These are phyloP conservation scores for Pipra filicauda DNA, from an alignment of 2,113 vertebrate genomes.

Conservation along the genomic window DNA sequence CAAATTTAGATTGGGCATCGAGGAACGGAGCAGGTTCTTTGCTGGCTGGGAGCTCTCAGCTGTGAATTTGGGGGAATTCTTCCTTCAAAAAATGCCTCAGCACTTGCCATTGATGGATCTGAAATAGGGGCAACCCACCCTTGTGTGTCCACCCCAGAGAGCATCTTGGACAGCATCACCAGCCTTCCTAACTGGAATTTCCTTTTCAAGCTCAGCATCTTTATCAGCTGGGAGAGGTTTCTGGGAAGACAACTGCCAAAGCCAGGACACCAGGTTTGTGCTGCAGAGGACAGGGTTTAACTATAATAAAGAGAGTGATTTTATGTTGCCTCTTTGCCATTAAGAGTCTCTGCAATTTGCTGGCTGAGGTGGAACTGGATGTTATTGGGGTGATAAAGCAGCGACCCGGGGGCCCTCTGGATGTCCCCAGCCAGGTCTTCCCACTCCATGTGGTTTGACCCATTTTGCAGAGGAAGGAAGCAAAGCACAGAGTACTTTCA, in stretches of 20 bases:
- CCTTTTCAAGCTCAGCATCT: background rate
- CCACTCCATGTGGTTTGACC: fast-evolving
- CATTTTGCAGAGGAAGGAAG: background rate
- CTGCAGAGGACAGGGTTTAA: background rate
- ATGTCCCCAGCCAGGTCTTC: background rate
- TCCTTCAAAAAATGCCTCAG: background rate
- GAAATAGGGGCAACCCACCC: background rate
- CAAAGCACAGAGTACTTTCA: background rate
- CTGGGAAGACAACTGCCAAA: background rate
- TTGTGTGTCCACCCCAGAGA: fast-evolving
- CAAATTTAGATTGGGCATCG: background rate
- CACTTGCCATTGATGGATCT: fast-evolving
- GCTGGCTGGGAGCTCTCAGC: background rate
- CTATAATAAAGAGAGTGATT: background rate
- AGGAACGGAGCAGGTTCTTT: fast-evolving
- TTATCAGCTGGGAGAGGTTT: background rate
- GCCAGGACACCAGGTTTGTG: background rate
- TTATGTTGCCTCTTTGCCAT: background rate
- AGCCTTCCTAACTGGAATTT: fast-evolving
- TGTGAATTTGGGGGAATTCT: background rate
- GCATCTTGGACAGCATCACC: fast-evolving
- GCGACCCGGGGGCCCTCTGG: fast-evolving
- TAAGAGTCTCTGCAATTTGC: background rate
- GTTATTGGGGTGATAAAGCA: background rate
- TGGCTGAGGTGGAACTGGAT: background rate